Evolutionary conservation across 2,888 invertebrate genomes (phyloP).

Genomic region (Neocrepidodera transversa): DNA sequence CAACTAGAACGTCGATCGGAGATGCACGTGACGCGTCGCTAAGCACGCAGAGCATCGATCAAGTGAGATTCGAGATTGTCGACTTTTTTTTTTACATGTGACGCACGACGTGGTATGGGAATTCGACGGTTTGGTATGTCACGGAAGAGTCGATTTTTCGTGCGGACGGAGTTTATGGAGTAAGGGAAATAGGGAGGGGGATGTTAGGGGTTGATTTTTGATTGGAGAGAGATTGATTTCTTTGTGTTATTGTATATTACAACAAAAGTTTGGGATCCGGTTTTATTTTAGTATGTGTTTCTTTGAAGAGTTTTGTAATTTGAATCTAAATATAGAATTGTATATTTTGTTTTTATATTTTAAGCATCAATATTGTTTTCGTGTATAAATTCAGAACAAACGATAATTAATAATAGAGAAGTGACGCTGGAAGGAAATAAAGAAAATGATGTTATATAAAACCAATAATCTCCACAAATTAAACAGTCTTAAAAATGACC

Average conservation of each 20-base stretch:
- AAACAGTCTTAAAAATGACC: too few relatives aligned
- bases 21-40: conserved; percentile 9
- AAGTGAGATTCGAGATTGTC: background rate
- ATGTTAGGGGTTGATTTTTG: background rate
- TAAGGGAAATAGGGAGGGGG: background rate
- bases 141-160: conserved; percentile 7
- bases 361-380: too few relatives aligned
- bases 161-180: background rate
- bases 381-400: too few relatives aligned
- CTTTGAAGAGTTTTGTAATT: background rate
- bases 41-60: conserved; percentile 19
- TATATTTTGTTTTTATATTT: too few relatives aligned
- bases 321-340: background rate
- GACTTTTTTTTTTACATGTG: conserved; percentile 8
- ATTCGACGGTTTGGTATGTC: background rate
- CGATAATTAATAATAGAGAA: too few relatives aligned
- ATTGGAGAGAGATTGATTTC: background rate
- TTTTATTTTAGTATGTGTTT: background rate
- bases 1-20: conserved; percentile 5
- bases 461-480: too few relatives aligned
- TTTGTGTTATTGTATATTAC: background rate
- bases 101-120: conserved; percentile 6
- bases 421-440: too few relatives aligned
- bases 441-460: too few relatives aligned
- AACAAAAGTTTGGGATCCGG: background rate